Base-by-base conservation (phyloP, 2,113 vertebrate genomes). In the Corvus hawaiiensis region DNA sequence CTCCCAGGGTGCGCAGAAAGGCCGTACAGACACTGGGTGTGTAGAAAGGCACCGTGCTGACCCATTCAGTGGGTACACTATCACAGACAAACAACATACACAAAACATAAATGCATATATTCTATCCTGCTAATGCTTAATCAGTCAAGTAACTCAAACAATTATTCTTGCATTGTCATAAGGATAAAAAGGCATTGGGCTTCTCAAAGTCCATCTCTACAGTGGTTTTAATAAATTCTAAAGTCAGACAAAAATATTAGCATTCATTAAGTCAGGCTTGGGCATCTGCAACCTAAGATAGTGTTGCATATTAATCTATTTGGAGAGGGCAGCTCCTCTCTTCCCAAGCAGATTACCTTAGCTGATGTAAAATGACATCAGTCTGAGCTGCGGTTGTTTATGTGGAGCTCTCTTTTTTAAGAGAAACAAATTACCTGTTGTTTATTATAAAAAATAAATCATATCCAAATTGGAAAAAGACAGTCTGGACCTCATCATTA, bases 361-460 rank as follows among this genome's bases (percentile, higher is more conserved):
- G 66, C 32, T 80, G 64, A 81, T 52, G 30, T 77, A 89, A 83
- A 88, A 90, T 21, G 4, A 86, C 87, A 93, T 78, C 56, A 84
- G 48, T 33, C 24, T 75, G 44, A 90, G 64, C 22, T 68, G 41
- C 72, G 89, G 64, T 67, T 86, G 35, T 74, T 90, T 61, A 58
- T 49, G 48, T 75, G 41, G 7, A 49, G 7, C 23, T 55, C 28
- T 82, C 30, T 33, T 61, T 78, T 64, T 32, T 28, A 84, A 46
- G 5, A 84, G 28, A 43, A 75, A 92, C 5, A 67, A 75, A 81
- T 67, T 58, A 67, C 14, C 58, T 92, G 24, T 41, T 90, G 58
- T 9, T 10, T 76, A 56, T 26, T 26, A 37, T 10, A 35, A 74
- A 67, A 81, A 68, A 54, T 4, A 21, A 77, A 49, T 10, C n/a